Evolutionary conservation across 2,797 vertebrate species (phyloP).

Genomic region (Pipistrellus kuhlii): DNA sequence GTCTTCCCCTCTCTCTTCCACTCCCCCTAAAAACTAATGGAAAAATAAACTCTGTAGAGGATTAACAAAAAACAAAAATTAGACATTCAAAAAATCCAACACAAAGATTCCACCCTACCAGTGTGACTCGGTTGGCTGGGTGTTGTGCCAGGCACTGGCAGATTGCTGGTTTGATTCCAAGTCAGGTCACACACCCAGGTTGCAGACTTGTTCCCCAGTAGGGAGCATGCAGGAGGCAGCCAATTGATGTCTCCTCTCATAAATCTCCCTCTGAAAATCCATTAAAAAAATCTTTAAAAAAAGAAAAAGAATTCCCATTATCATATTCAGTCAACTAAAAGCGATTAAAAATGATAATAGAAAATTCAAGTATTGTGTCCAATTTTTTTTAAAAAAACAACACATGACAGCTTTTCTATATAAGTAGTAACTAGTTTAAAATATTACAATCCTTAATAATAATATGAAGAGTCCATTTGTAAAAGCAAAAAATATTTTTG

Average conservation of each 20-base stretch:
- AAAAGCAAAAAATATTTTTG: conserved; percentile 29
- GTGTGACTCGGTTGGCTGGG: not conserved
- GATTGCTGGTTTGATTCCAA: not conserved
- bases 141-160: not conserved
- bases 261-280: not conserved
- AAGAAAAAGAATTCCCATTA: not conserved
- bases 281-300: not conserved
- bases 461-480: not conserved
- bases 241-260: not conserved
- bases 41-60: no score
- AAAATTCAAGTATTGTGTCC: not conserved
- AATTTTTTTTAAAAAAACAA: not conserved
- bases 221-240: not conserved
- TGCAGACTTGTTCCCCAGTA: not conserved
- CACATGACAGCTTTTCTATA: not conserved
- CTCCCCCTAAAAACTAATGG: no score
- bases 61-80: not conserved
- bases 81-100: not conserved
- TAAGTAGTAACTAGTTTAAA: conserved; percentile 29
- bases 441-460: not conserved
- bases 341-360: not conserved
- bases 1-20: no score
- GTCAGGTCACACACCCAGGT: not conserved
- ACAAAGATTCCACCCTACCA: not conserved
- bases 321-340: conserved; percentile 28